Base-by-base conservation (phyloP, 2,113 vertebrate genomes). In the Xenus cinereus region DNA sequence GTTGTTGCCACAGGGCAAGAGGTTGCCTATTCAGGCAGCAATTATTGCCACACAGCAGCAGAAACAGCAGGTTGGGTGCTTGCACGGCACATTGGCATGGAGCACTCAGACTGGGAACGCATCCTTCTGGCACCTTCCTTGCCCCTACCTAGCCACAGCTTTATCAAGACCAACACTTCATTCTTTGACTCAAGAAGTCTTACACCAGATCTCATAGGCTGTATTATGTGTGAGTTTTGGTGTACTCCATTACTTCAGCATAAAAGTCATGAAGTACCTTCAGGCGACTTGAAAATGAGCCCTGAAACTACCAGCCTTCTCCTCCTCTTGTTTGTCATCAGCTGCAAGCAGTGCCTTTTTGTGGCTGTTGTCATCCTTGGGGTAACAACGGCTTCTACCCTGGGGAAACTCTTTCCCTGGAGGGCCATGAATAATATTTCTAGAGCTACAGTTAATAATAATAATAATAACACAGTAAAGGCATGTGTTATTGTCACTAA, bases 11-110 rank as follows among this genome's bases (percentile, higher is more conserved):
- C 17, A 27, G 66, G 51, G 64, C 28, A 33, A 74, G 56, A 57
- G 19, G 4, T 7, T 89, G 14, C n/a, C 69, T 41, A 14, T n/a
- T 9, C 6, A 32, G 28, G 67, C 27, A 76, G 67, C 14, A 57
- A 18, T 41, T 69, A 48, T 43, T 51, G 27, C 50, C 53, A 16
- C 6, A 5, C 57, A 56, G 39, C 20, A 67, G 18, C 20, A 57
- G 69, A 53, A 81, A 6, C 22, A 63, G 15, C 18, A 33, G 46
- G 27, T 23, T 0, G 0, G 22, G 27, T 12, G 12, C 19, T 60
- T 83, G 33, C 43, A 12, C 3, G 1, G 1, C n/a, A 20, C 27
- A 13, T 1, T 1, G 2, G 4, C 62, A 30, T 0, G 1, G 24
- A 87, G n/a, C 51, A 16, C 26, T 71, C 7, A 0, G 13, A 9